Percentiles rank a stretch among this genome's conserved stretches.
Conservation (phyloP, 2,888 invertebrate genomes). For the Rhingia campestris region DNA sequence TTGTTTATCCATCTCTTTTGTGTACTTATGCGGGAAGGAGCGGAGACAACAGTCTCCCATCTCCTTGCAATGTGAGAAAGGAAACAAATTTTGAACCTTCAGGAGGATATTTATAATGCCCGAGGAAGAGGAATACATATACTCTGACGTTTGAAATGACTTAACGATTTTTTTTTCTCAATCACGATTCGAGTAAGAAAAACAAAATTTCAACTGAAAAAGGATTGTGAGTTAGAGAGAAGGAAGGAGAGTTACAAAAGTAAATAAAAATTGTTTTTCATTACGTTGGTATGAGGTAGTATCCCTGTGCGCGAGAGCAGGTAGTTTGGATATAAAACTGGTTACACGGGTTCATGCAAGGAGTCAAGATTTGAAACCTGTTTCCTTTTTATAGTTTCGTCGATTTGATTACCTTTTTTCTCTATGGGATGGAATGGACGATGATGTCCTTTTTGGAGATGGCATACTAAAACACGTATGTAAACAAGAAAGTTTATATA, state of each 20-base stretch:
- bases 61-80: slow-evolving; percentile 52
- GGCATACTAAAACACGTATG: slow-evolving; percentile 1
- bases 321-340: slow-evolving; percentile 52
- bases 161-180: slow-evolving; percentile 31
- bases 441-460: slow-evolving; percentile 70
- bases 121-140: slow-evolving; percentile 48
- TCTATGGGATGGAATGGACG: slow-evolving; percentile 35
- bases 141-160: slow-evolving; percentile 36
- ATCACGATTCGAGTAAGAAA: slow-evolving; percentile 34
- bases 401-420: slow-evolving; percentile 17
- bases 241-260: slow-evolving; percentile 46
- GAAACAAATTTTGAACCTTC: slow-evolving; percentile 60
- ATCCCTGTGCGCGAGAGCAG: slow-evolving; percentile 57
- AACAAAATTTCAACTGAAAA: slow-evolving; percentile 58
- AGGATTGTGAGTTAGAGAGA: slow-evolving; percentile 57
- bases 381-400: slow-evolving; percentile 37
- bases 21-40: slow-evolving; percentile 1
- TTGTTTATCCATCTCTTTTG: slow-evolving; percentile 16
- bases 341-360: slow-evolving; percentile 64
- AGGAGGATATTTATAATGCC: slow-evolving; percentile 59
- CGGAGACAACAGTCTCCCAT: slow-evolving; percentile 2
- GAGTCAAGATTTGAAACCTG: slow-evolving; percentile 66
- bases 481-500: slow-evolving; percentile 22
- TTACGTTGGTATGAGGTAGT: slow-evolving; percentile 1
- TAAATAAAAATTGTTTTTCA: slow-evolving; percentile 62